phyloP scores from a whole-genome alignment of 2,797 vertebrate genomes.

The Ptychadena robeensis region DNA sequence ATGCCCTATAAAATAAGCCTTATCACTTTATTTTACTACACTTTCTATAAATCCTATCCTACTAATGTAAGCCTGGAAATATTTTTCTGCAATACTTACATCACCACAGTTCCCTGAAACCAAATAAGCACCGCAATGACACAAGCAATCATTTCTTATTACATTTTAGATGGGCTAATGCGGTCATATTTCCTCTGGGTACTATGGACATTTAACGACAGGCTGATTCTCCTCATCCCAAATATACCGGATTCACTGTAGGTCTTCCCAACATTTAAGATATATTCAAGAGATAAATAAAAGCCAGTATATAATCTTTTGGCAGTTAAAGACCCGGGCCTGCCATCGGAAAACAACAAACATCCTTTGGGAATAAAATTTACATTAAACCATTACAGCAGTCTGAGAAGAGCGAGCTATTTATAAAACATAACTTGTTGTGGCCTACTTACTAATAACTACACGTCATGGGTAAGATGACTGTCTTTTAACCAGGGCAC shows the following conservation, averaged over 20 bases:
- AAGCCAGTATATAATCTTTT: slow-evolving; percentile 11
- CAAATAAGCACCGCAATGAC: slow-evolving; percentile 1
- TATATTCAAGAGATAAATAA: not conserved
- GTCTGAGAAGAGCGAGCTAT: slow-evolving; percentile 11
- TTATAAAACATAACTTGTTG: slow-evolving; percentile 13
- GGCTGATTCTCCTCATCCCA: not conserved
- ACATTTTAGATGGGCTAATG: slow-evolving; percentile 9
- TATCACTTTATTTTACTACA: not conserved
- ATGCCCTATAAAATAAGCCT: not conserved
- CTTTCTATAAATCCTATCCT: slow-evolving; percentile 1
- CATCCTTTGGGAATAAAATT: slow-evolving; percentile 5
- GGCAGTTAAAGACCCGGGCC: not conserved
- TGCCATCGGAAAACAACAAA: slow-evolving; percentile 10
- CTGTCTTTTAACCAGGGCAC: slow-evolving; percentile 8
- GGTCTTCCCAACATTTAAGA: slow-evolving; percentile 9
- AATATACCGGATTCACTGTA: slow-evolving; percentile 20
- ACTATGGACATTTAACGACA: slow-evolving; percentile 19
- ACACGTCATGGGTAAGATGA: slow-evolving; percentile 2
- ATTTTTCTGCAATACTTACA: slow-evolving; percentile 24
- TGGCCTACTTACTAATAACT: slow-evolving; percentile 39
- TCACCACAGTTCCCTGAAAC: slow-evolving; percentile 7
- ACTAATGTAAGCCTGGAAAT: not conserved
- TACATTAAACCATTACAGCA: slow-evolving; percentile 19
- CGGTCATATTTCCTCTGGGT: slow-evolving; percentile 24
- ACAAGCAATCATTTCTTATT: slow-evolving; percentile 28